Evolutionary conservation across 2,888 invertebrate genomes (phyloP).

Genomic region (Luffia ferchaultella): DNA sequence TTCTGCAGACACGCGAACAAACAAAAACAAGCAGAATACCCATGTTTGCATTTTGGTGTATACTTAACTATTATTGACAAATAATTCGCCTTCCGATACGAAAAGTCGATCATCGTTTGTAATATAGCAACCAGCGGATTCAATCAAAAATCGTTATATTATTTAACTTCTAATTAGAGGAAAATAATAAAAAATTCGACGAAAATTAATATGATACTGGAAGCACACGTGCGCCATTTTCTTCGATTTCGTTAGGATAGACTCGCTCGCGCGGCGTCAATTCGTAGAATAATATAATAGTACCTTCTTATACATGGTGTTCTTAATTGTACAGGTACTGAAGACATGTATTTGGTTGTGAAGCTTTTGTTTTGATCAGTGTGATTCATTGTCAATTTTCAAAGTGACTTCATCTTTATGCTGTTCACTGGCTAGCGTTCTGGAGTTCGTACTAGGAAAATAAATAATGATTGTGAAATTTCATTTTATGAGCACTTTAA

Average conservation of each 20-base stretch:
- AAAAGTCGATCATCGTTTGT: constrained; percentile 40
- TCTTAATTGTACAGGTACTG: too few species aligned
- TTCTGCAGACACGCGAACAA: constrained; percentile 38
- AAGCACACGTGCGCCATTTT: constrained; percentile 26
- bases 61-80: constrained; percentile 21
- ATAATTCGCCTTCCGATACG: constrained; percentile 17
- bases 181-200: constrained; percentile 7
- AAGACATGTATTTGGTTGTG: too few species aligned
- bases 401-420: too few species aligned
- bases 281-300: too few species aligned
- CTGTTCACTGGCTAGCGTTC: too few species aligned
- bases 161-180: constrained; percentile 29
- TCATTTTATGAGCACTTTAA: too few species aligned
- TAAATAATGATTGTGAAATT: too few species aligned
- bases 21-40: constrained; percentile 23
- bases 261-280: too few species aligned
- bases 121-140: constrained; percentile 13
- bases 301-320: background rate
- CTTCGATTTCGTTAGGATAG: too few species aligned
- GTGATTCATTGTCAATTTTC: too few species aligned
- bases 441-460: too few species aligned
- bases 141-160: constrained; percentile 21
- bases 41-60: constrained; percentile 35
- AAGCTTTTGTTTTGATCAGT: too few species aligned
- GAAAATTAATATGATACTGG: background rate